These are phyloP conservation scores for Esox lucius DNA, from an alignment of 2,797 vertebrate species.

Conservation along the genomic window DNA sequence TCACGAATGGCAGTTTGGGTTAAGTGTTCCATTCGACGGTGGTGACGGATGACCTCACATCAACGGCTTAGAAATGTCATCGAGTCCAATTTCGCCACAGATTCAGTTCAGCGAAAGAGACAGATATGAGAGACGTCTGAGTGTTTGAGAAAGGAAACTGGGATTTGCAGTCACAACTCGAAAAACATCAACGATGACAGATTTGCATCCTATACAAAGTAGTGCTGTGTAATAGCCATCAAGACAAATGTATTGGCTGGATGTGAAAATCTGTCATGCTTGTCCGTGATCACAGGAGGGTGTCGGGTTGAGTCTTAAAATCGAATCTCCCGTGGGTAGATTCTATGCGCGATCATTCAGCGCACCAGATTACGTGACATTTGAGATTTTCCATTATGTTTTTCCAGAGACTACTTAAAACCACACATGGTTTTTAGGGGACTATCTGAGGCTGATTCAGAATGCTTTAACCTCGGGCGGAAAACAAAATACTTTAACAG, in stretches of 20 bases:
- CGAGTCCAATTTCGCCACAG: slow-evolving; percentile 62
- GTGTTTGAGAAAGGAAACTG: slow-evolving; percentile 29
- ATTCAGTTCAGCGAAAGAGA: slow-evolving; percentile 52
- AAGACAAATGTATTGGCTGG: not conserved
- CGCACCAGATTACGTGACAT: no score
- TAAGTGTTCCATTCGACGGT: slow-evolving; percentile 27
- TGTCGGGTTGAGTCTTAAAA: not conserved
- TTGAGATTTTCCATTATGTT: no score
- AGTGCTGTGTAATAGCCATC: not conserved
- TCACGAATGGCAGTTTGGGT: slow-evolving; percentile 44
- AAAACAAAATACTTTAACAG: not conserved
- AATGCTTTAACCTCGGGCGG: not conserved
- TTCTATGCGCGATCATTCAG: no score
- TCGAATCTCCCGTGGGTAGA: no score
- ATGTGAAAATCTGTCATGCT: not conserved
- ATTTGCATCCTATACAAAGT: not conserved
- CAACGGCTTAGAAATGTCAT: slow-evolving; percentile 55
- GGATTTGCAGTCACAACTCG: slow-evolving; percentile 23
- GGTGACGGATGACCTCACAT: slow-evolving; percentile 44
- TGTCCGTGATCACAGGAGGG: not conserved
- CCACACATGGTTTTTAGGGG: not conserved
- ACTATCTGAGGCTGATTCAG: not conserved
- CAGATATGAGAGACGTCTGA: slow-evolving; percentile 36
- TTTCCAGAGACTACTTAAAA: not conserved
- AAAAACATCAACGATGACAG: not conserved